phyloP scores from a whole-genome alignment of 2,888 invertebrate genomes.

The Limnephilus lunatus region DNA sequence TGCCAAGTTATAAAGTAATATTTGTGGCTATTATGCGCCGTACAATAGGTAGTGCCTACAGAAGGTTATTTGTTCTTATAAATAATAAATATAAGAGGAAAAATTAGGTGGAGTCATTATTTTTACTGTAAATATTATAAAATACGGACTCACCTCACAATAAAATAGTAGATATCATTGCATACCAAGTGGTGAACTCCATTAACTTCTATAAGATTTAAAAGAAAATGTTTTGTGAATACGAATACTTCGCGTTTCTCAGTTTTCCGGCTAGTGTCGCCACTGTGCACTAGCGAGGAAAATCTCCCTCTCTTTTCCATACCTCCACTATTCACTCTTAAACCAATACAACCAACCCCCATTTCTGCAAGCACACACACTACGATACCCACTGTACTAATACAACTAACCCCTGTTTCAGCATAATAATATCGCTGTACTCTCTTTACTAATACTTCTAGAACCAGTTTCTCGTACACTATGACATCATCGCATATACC shows the following conservation, averaged over 20 bases:
- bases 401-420: neutral
- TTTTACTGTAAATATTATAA: too few species aligned
- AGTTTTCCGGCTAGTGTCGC: conserved; percentile 40
- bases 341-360: neutral
- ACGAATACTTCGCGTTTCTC: neutral
- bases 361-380: neutral
- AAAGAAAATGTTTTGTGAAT: neutral
- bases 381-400: neutral
- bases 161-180: too few species aligned
- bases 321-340: neutral
- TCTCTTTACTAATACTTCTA: conserved; percentile 4
- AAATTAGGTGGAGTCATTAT: too few species aligned
- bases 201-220: neutral
- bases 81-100: neutral
- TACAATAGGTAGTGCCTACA: too few species aligned
- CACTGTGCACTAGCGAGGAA: neutral
- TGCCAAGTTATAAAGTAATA: too few species aligned
- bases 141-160: too few species aligned
- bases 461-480: conserved; percentile 67
- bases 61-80: neutral
- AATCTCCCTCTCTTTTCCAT: neutral
- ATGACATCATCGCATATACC: neutral
- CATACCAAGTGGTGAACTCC: neutral
- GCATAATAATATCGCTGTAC: neutral
- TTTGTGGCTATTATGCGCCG: too few species aligned